Percentiles rank a stretch among this genome's conserved stretches.
These are phyloP conservation scores for Megalonaias nervosa DNA, from an alignment of 1,140 invertebrate genomes.

Conservation along the genomic window DNA sequence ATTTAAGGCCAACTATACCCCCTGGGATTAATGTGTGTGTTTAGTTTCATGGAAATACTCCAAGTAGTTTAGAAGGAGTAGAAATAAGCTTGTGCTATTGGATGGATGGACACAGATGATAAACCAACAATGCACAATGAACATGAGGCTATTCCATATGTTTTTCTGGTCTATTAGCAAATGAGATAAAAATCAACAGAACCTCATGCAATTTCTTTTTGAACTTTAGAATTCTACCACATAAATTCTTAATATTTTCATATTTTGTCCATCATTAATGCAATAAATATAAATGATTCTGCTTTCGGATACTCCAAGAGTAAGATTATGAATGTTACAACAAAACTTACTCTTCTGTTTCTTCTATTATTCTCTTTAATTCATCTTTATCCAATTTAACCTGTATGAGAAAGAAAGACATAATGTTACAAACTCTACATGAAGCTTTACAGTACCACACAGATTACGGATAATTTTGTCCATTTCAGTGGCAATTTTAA, in stretches of 20 bases:
- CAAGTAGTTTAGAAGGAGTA: no score
- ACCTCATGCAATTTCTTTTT: not conserved
- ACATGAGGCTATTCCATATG: no score
- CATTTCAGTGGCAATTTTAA: no score
- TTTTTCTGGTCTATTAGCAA: no score
- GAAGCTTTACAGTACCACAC: not conserved
- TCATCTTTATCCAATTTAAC: slow-evolving; percentile 79
- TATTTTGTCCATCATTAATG: not conserved
- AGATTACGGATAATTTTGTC: not conserved
- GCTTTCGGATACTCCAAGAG: not conserved
- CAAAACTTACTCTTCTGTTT: slow-evolving; percentile 73
- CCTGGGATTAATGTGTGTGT: no score
- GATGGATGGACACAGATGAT: not conserved
- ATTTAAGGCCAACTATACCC: no score
- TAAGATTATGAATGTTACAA: not conserved
- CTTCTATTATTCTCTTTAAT: slow-evolving; percentile 80
- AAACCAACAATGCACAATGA: not conserved
- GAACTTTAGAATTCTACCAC: not conserved
- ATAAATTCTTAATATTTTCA: not conserved
- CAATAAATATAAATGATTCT: not conserved
- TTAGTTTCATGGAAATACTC: no score
- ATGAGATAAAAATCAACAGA: no score
- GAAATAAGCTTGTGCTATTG: no score
- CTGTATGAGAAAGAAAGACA: slow-evolving; percentile 71
- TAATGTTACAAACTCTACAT: slow-evolving; percentile 67